These are phyloP conservation scores for Triplophysa tibetana DNA, from an alignment of 2,113 vertebrate species.

Conservation along the genomic window DNA sequence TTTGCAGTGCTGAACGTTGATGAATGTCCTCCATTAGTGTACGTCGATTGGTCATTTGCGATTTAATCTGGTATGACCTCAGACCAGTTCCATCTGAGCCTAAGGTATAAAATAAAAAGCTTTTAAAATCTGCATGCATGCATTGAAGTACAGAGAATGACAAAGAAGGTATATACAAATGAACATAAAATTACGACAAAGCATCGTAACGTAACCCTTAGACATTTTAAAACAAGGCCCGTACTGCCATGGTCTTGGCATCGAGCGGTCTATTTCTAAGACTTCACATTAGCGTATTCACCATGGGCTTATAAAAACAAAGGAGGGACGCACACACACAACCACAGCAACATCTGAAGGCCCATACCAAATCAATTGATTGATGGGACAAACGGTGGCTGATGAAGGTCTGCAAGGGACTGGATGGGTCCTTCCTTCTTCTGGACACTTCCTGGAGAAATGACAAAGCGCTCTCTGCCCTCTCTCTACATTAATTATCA, in stretches of 20 bases:
- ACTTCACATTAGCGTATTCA: slow-evolving; percentile 34
- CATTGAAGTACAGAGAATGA: not conserved
- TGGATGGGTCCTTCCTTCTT: slow-evolving; percentile 51
- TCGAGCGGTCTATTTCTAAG: not conserved
- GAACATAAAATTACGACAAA: not conserved
- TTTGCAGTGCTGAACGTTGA: slow-evolving; percentile 48
- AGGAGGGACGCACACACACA: slow-evolving; percentile 16
- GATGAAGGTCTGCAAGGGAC: slow-evolving; percentile 42
- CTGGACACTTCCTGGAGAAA: slow-evolving; percentile 62
- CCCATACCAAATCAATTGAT: slow-evolving; percentile 55
- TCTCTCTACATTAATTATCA: slow-evolving; percentile 72
- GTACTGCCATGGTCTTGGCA: slow-evolving; percentile 5
- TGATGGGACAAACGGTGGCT: slow-evolving; percentile 58
- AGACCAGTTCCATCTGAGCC: slow-evolving; percentile 16
- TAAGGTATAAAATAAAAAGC: not conserved
- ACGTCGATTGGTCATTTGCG: slow-evolving; percentile 37
- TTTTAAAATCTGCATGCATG: not conserved
- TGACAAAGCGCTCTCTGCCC: slow-evolving; percentile 67
- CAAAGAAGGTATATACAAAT: not conserved
- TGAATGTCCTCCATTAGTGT: slow-evolving; percentile 48
- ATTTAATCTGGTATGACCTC: slow-evolving; percentile 44
- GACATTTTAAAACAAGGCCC: not conserved
- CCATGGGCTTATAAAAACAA: slow-evolving; percentile 35
- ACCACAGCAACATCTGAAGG: slow-evolving; percentile 40
- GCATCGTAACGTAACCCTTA: not conserved